A percentile compares a stretch with the other conserved stretches of the same genome.
Evolutionary conservation across 1,140 invertebrate genomes (phyloP).

Genomic region (Lordiphosa collinella): DNA sequence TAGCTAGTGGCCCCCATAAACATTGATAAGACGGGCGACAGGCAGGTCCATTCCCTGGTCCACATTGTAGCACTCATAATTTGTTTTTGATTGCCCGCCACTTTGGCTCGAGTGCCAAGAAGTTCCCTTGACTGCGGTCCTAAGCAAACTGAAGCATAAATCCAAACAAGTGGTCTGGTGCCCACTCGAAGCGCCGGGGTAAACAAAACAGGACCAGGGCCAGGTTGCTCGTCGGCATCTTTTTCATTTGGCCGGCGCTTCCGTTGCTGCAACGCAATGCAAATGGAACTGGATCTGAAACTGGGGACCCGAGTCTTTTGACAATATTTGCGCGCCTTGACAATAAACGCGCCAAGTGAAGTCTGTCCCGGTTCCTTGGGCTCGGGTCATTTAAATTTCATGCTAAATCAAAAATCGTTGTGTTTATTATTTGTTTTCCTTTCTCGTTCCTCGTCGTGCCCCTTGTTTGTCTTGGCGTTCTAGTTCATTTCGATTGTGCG

Average conservation of each 20-base stretch:
- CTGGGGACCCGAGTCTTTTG: slow-evolving; percentile 46
- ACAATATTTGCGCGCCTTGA: slow-evolving; percentile 75
- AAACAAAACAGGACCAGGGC: slow-evolving; percentile 54
- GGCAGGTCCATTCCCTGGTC: slow-evolving; percentile 21
- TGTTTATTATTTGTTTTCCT: slow-evolving; percentile 72
- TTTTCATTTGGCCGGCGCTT: slow-evolving; percentile 66
- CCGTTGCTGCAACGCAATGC: slow-evolving; percentile 68
- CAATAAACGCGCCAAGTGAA: slow-evolving; percentile 73
- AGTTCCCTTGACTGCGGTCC: slow-evolving; percentile 25
- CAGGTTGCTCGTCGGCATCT: slow-evolving; percentile 59
- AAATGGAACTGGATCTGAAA: slow-evolving; percentile 35
- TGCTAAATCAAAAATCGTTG: slow-evolving; percentile 74
- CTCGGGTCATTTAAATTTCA: slow-evolving; percentile 72
- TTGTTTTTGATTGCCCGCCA: slow-evolving; percentile 76
- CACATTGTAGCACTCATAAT: slow-evolving; percentile 74
- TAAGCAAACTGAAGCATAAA: slow-evolving; percentile 70
- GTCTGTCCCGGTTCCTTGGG: slow-evolving; percentile 12
- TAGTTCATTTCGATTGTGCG: slow-evolving; percentile 54
- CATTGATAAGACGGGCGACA: slow-evolving; percentile 37
- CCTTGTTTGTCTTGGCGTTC: slow-evolving; percentile 43
- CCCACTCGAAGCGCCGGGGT: slow-evolving; percentile 56
- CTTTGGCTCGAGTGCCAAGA: slow-evolving; percentile 38
- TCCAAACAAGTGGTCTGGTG: slow-evolving; percentile 61
- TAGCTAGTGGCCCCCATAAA: slow-evolving; percentile 38
- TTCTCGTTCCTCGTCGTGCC: slow-evolving; percentile 1